Base-by-base conservation (phyloP, 2,888 invertebrate species). In the Troglohyphantes excavatus region DNA sequence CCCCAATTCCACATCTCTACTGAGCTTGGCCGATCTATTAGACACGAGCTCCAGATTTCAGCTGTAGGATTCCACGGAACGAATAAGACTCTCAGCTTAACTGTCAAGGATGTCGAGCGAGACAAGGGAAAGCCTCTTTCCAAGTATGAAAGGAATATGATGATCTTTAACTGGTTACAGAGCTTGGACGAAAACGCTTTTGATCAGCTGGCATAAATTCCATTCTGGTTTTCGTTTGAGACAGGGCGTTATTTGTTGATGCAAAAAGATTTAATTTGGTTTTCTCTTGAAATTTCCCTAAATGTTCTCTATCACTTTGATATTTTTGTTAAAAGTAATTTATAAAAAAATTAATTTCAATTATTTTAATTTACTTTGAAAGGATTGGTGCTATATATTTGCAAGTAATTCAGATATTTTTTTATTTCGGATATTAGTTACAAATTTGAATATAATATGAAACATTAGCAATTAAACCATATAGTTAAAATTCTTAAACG, bases 161-260 rank as follows among this genome's bases (percentile, higher is more conserved):
- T 97, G 96, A 98, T 98, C 87, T 98, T 98, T 94, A 97, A 97
- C 94, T 98, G 98, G 98, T 95, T 98, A 0, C 97, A 97, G 93
- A 97, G 97, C 0, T 94, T 98, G 23, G 97, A 97, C 93, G 97
- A 97, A 83, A 92, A 92, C 17, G 91, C 92, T n/a, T 93, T 93
- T 81, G 92, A 92, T 82, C 89, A 89, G 29, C 23, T 90, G 46
- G 7, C 83, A 65, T 90, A 73, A 84, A 39, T 19, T 39, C 33
- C 13, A 19, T 72, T 43, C 21, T 72, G 13, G 33, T 53, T 53
- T 53, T 53, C 53, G 13, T 13, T 17, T 53, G 17, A 53, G n/a
- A 53, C 53, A 7, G n/a, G 9, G 17, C n/a, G n/a, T 53, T 53
- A 53, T 53, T 17, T 53, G 13, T 2, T 53, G 5, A n/a, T 53